phyloP scores from a whole-genome alignment of 2,113 vertebrate genomes.

The Calypte anna region DNA sequence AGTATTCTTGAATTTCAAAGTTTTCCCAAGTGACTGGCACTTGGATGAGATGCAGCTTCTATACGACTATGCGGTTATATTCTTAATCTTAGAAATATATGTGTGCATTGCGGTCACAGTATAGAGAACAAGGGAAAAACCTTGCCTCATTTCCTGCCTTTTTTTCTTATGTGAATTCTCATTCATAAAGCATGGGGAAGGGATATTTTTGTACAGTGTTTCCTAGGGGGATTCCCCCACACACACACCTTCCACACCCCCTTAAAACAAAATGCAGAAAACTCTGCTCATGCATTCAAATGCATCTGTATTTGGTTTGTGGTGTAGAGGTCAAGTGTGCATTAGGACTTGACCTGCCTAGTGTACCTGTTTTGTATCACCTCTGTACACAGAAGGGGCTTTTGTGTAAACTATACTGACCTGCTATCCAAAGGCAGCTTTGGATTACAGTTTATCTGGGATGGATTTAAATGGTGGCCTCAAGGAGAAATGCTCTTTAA shows the following conservation, averaged over 20 bases:
- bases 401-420: neutral
- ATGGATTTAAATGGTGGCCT: slow-evolving; percentile 7
- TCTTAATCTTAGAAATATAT: neutral
- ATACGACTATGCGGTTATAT: neutral
- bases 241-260: neutral
- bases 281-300: neutral
- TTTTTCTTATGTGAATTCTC: slow-evolving; percentile 1
- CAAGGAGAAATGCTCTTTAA: neutral
- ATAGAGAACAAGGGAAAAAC: neutral
- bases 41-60: slow-evolving; percentile 4
- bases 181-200: slow-evolving; percentile 28
- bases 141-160: slow-evolving; percentile 36
- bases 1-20: slow-evolving; percentile 58
- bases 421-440: slow-evolving; percentile 6
- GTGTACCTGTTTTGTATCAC: slow-evolving; percentile 43
- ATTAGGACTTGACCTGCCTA: neutral
- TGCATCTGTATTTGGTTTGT: slow-evolving; percentile 36
- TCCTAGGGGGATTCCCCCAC: neutral
- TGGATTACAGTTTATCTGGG: slow-evolving; percentile 11
- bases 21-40: slow-evolving; percentile 23
- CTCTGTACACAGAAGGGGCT: neutral
- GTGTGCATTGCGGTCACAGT: neutral
- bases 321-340: neutral
- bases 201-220: neutral
- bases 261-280: neutral